Conservation (phyloP, 2,888 invertebrate genomes). For the Drosophila mettleri region DNA sequence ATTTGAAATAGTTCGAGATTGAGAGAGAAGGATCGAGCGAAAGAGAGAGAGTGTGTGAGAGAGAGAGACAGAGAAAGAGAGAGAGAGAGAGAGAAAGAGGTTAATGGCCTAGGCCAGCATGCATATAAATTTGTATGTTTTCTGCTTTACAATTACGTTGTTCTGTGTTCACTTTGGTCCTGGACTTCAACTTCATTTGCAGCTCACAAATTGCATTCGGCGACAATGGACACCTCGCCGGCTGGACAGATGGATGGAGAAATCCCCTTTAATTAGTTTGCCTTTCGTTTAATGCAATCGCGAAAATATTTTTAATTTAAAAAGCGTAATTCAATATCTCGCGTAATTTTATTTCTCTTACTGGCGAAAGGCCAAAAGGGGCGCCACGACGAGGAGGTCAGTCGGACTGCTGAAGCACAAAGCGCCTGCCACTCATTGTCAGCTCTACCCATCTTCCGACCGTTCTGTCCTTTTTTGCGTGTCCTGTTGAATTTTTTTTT, state of each 20-base stretch:
- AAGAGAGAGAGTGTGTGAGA: neutral
- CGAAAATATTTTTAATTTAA: conserved; percentile 76
- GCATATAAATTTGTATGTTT: neutral
- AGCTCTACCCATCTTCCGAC: neutral
- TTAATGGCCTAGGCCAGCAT: conserved; percentile 23
- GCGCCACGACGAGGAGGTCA: conserved; percentile 15
- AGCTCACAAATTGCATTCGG: conserved; percentile 47
- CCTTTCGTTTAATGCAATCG: conserved; percentile 76
- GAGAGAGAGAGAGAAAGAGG: neutral
- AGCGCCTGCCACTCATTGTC: conserved; percentile 74
- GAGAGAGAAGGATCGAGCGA: no score
- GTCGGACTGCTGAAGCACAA: conserved; percentile 47
- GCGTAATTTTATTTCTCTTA: conserved; percentile 75
- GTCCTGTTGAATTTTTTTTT: conserved; percentile 52
- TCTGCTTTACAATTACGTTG: neutral
- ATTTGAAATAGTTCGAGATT: no score
- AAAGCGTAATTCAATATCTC: conserved; percentile 78
- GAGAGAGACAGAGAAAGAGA: neutral
- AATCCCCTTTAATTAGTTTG: conserved; percentile 64
- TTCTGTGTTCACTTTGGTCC: conserved; percentile 16
- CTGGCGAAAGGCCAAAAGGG: conserved; percentile 13
- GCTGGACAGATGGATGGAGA: conserved; percentile 3
- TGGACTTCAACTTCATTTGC: conserved; percentile 47
- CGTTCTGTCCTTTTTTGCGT: conserved; percentile 26
- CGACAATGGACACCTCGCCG: neutral